Evolutionary conservation across 2,113 vertebrate species (phyloP).

Genomic region (Gallinago undulata): DNA sequence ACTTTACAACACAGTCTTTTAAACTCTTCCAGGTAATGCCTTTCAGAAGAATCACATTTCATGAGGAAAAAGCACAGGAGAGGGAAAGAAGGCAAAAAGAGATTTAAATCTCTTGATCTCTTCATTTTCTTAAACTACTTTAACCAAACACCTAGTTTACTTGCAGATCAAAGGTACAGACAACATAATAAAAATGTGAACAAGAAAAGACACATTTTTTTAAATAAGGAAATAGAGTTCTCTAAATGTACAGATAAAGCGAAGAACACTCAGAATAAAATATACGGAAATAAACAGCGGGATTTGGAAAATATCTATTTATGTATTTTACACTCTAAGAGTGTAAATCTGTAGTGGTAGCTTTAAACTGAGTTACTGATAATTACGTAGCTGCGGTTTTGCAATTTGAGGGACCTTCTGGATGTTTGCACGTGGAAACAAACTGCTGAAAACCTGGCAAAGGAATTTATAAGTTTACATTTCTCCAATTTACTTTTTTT

Average conservation of each 20-base stretch:
- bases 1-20: not conserved
- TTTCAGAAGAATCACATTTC: not conserved
- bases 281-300: not conserved
- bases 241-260: not conserved
- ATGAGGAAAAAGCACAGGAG: not conserved
- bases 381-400: not conserved
- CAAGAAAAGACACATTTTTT: not conserved
- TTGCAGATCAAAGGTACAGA: not conserved
- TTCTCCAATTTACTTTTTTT: not conserved
- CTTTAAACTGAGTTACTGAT: not conserved
- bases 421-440: not conserved
- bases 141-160: not conserved
- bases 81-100: not conserved
- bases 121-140: not conserved
- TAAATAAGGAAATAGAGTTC: not conserved
- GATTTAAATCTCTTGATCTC: not conserved
- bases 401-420: not conserved
- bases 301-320: not conserved
- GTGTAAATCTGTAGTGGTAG: fast-evolving
- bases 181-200: not conserved
- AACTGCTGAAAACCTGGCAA: not conserved
- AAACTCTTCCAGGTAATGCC: not conserved
- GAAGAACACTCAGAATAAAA: not conserved
- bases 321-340: not conserved
- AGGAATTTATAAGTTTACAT: not conserved